These are phyloP conservation scores for Tichodroma muraria DNA, from an alignment of 2,113 vertebrate genomes.

Conservation along the genomic window DNA sequence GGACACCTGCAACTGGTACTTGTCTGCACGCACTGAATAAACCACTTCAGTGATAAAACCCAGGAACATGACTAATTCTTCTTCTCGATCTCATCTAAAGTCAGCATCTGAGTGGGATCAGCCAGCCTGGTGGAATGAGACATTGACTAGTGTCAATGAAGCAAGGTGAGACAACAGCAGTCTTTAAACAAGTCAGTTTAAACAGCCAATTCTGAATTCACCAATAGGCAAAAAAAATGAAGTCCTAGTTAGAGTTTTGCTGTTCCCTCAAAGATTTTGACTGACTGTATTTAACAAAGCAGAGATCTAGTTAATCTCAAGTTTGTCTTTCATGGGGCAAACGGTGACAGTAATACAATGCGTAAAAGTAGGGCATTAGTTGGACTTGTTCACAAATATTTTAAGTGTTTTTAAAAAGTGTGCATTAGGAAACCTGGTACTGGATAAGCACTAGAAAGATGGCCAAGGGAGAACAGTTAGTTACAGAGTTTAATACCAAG, in stretches of 20 bases:
- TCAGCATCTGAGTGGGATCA: background rate
- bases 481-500: background rate
- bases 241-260: background rate
- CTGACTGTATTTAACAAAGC: background rate
- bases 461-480: background rate
- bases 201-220: background rate
- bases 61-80: background rate
- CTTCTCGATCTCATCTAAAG: background rate
- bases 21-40: background rate
- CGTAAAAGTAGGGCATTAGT: background rate
- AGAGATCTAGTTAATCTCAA: background rate
- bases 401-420: background rate
- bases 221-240: background rate
- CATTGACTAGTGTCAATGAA: background rate
- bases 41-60: background rate
- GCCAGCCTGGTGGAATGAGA: background rate
- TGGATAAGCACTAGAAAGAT: background rate
- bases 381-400: background rate
- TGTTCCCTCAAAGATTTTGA: background rate
- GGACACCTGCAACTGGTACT: background rate
- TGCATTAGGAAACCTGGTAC: background rate
- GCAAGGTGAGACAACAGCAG: background rate
- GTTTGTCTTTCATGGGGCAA: background rate
- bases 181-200: background rate
- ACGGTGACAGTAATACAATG: background rate